Evolutionary conservation across 2,113 vertebrate genomes (phyloP).

Genomic region (Chloropsis hardwickii): DNA sequence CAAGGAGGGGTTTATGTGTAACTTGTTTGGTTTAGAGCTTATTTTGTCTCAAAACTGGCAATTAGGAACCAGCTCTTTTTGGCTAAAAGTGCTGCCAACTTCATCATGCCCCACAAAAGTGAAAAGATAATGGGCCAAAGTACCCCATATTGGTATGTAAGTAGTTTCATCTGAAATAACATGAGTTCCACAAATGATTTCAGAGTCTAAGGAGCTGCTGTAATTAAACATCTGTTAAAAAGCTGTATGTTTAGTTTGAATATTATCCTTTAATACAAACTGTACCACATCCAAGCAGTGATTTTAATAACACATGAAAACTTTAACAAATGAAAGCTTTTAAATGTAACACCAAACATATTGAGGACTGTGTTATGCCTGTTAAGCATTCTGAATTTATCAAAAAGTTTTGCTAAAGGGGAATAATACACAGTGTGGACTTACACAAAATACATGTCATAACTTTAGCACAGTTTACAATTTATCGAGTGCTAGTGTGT

Average conservation of each 20-base stretch:
- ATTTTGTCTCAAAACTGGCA: neutral
- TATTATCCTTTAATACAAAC: conserved; percentile 57
- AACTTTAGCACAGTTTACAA: neutral
- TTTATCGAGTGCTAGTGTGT: neutral
- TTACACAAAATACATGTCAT: neutral
- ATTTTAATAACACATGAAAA: conserved; percentile 73
- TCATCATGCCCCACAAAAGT: neutral
- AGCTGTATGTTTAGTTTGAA: conserved; percentile 66
- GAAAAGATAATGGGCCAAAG: conserved; percentile 5
- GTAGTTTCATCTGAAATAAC: conserved; percentile 56
- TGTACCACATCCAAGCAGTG: conserved; percentile 59
- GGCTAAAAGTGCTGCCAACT: neutral
- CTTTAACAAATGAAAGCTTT: conserved; percentile 51
- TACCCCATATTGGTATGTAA: conserved; percentile 10
- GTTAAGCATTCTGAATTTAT: conserved; percentile 13
- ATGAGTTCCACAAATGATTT: conserved; percentile 52
- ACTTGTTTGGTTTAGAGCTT: neutral
- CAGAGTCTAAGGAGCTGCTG: conserved; percentile 23
- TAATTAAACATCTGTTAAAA: conserved; percentile 74
- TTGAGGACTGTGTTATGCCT: neutral
- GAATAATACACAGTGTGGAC: neutral
- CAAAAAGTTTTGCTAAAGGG: neutral
- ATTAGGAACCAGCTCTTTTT: neutral
- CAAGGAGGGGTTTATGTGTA: fast-evolving
- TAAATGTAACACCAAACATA: conserved; percentile 64